Percentiles rank a stretch among this genome's conserved stretches.
Evolutionary conservation across 2,113 vertebrate genomes (phyloP).

Genomic region (Cyphomyrus plagiostoma): DNA sequence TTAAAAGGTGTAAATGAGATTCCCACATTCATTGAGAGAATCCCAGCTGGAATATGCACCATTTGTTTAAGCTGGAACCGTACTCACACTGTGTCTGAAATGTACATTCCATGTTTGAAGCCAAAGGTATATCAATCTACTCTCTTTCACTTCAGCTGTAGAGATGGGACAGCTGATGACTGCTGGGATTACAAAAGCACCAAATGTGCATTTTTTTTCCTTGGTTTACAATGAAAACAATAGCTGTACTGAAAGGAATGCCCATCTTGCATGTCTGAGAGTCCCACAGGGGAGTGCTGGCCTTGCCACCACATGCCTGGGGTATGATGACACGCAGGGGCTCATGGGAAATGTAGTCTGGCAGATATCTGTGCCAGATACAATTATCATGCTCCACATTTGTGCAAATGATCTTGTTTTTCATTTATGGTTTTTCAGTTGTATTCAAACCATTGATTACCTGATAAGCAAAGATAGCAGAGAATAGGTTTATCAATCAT

Average conservation of each 20-base stretch:
- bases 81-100: conserved; percentile 6
- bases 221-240: background rate
- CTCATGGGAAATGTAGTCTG: background rate
- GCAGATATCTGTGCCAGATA: background rate
- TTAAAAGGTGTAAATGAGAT: background rate
- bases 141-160: background rate
- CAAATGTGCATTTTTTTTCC: background rate
- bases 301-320: background rate
- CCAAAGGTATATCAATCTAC: background rate
- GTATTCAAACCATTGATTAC: background rate
- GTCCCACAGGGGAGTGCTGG: background rate
- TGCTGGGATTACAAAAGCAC: background rate
- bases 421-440: background rate
- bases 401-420: background rate
- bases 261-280: background rate
- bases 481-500: background rate
- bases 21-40: background rate
- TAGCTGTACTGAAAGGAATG: background rate
- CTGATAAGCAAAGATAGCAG: background rate
- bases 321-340: background rate
- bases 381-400: background rate
- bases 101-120: background rate
- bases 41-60: background rate
- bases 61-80: background rate
- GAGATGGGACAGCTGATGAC: background rate